These are phyloP conservation scores for Spinus pinus DNA, from an alignment of 2,797 vertebrate species.

Conservation along the genomic window DNA sequence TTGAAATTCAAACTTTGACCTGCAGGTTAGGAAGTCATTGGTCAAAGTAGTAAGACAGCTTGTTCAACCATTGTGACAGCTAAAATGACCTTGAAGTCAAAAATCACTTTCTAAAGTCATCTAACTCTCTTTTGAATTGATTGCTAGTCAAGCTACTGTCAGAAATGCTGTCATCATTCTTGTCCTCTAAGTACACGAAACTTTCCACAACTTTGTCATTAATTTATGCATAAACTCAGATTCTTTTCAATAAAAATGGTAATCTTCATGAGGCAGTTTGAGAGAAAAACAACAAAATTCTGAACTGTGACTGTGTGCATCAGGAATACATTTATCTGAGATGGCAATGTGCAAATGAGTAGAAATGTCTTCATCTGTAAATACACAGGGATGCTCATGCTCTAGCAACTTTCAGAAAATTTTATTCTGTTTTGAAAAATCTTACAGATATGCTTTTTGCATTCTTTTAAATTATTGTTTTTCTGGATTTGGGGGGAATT, in stretches of 20 bases:
- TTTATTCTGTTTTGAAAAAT: neutral
- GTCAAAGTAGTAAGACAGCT: slow-evolving; percentile 9
- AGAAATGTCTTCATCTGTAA: neutral
- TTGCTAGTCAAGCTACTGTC: neutral
- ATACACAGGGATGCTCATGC: neutral
- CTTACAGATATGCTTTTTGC: neutral
- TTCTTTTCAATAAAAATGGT: slow-evolving; percentile 15
- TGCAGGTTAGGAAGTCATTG: neutral
- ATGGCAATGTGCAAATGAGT: neutral
- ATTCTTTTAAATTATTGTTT: neutral
- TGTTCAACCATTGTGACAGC: neutral
- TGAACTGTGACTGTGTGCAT: neutral
- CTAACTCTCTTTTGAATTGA: neutral
- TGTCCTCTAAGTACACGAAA: neutral
- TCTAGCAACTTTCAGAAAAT: neutral
- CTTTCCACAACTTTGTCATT: neutral
- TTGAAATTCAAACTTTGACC: neutral
- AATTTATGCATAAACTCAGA: neutral
- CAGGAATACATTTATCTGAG: neutral
- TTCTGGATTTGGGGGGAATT: neutral
- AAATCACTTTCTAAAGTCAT: slow-evolving; percentile 5
- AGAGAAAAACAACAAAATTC: neutral
- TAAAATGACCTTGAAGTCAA: slow-evolving; percentile 34
- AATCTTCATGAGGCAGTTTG: neutral
- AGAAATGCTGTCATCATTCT: neutral